Evolutionary conservation across 2,888 invertebrate genomes (phyloP).

Genomic region (Leptinotarsa rubiginosa): DNA sequence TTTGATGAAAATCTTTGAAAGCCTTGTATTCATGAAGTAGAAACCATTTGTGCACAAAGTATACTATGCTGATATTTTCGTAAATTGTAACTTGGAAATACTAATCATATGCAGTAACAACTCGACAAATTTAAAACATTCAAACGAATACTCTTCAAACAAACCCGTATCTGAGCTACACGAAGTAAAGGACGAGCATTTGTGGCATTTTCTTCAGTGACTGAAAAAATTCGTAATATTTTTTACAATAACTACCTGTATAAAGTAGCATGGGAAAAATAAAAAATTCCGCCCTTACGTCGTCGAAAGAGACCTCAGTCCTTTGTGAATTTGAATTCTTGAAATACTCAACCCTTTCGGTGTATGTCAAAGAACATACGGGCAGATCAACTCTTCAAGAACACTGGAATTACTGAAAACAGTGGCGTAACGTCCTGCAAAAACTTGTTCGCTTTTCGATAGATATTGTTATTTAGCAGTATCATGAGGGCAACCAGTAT

Average conservation of each 20-base stretch:
- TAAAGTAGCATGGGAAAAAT: constrained; percentile 25
- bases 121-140: neutral
- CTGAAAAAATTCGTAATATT: constrained; percentile 40
- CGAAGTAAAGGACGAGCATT: constrained; percentile 8
- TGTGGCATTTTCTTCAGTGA: constrained; percentile 13
- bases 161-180: constrained; percentile 13
- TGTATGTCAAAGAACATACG: constrained; percentile 45
- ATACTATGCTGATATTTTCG: too few relatives aligned
- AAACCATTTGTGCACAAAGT: too few relatives aligned
- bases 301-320: constrained; percentile 44
- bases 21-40: too few relatives aligned
- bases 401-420: constrained; percentile 21
- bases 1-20: too few relatives aligned
- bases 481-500: neutral
- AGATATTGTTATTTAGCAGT: too few relatives aligned
- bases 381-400: constrained; percentile 41
- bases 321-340: constrained; percentile 49
- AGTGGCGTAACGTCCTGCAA: constrained; percentile 1
- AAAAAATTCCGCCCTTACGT: constrained; percentile 38
- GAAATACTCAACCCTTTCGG: constrained; percentile 45
- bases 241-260: constrained; percentile 44
- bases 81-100: too few relatives aligned
- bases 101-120: neutral
- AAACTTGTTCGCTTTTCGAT: neutral
- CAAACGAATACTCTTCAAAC: constrained; percentile 9